A percentile compares a stretch with the other conserved stretches of the same genome.
Evolutionary conservation across 2,797 vertebrate species (phyloP).

Genomic region (Kryptolebias ocellatus): DNA sequence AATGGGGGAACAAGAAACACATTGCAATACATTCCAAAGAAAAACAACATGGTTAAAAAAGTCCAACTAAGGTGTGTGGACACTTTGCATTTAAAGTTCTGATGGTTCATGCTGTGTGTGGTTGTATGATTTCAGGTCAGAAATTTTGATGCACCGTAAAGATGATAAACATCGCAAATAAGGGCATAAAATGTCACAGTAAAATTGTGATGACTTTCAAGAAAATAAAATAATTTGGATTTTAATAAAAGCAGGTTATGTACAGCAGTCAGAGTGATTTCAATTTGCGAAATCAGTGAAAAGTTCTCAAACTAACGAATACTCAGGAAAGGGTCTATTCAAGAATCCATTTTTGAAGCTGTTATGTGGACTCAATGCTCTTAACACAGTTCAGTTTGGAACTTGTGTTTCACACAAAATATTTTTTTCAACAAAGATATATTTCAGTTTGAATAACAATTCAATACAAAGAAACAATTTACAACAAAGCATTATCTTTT

Average conservation of each 20-base stretch:
- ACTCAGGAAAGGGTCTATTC: too few species aligned
- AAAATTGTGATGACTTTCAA: neutral
- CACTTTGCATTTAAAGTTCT: neutral
- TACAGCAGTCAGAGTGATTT: neutral
- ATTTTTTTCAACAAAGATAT: too few species aligned
- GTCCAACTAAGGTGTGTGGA: too few species aligned
- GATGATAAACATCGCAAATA: neutral
- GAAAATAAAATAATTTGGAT: neutral
- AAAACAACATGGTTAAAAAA: too few species aligned
- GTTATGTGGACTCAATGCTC: neutral
- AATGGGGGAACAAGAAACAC: too few species aligned
- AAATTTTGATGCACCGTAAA: neutral
- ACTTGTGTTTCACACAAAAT: neutral
- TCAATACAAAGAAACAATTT: neutral
- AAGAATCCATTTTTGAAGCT: too few species aligned
- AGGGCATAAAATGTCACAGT: neutral
- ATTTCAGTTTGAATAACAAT: too few species aligned
- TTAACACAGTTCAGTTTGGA: neutral
- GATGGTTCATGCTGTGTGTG: neutral
- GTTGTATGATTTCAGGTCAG: constrained; percentile 19
- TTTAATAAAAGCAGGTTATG: neutral
- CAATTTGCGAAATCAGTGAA: too few species aligned
- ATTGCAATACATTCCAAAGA: too few species aligned
- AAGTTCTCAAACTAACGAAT: too few species aligned
- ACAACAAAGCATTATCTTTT: too few species aligned